phyloP scores from a whole-genome alignment of 92 coral and sea anemone species.

The Porites lobata region DNA sequence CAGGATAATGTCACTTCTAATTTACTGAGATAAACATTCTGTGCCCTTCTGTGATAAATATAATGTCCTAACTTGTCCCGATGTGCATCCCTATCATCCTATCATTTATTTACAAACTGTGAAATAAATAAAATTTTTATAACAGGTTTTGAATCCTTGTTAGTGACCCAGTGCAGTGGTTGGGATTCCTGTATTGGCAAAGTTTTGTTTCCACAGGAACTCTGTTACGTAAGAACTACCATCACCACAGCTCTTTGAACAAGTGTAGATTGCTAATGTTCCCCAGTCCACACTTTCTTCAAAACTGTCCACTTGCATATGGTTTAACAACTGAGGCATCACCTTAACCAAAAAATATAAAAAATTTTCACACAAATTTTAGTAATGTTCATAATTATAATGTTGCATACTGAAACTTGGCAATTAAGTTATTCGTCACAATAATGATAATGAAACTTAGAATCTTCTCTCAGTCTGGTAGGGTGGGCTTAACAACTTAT shows the following conservation, averaged over 20 bases:
- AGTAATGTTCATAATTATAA: too few relatives aligned
- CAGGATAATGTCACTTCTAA: too few relatives aligned
- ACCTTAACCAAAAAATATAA: slow-evolving; percentile 56
- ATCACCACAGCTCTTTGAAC: slow-evolving; percentile 78
- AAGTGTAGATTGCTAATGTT: slow-evolving; percentile 89
- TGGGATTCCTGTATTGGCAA: slow-evolving; percentile 90
- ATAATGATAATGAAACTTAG: too few relatives aligned
- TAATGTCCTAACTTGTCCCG: too few relatives aligned
- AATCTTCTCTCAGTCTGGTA: too few relatives aligned
- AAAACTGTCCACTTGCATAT: slow-evolving; percentile 81
- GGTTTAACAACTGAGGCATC: slow-evolving; percentile 96
- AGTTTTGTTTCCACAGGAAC: slow-evolving; percentile 98
- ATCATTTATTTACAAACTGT: neutral
- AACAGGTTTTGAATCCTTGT: neutral
- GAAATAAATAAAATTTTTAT: neutral
- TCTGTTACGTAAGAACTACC: slow-evolving; percentile 77
- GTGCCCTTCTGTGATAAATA: neutral
- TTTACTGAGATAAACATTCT: too few relatives aligned
- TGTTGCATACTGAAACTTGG: too few relatives aligned
- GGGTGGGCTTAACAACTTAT: too few relatives aligned
- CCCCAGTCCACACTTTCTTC: slow-evolving; percentile 99
- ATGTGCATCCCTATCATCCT: too few relatives aligned
- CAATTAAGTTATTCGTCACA: too few relatives aligned
- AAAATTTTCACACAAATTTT: neutral
- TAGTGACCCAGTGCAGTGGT: slow-evolving; percentile 15